phyloP scores from a whole-genome alignment of 2,797 vertebrate species.

The Cetoscarus ocellatus region DNA sequence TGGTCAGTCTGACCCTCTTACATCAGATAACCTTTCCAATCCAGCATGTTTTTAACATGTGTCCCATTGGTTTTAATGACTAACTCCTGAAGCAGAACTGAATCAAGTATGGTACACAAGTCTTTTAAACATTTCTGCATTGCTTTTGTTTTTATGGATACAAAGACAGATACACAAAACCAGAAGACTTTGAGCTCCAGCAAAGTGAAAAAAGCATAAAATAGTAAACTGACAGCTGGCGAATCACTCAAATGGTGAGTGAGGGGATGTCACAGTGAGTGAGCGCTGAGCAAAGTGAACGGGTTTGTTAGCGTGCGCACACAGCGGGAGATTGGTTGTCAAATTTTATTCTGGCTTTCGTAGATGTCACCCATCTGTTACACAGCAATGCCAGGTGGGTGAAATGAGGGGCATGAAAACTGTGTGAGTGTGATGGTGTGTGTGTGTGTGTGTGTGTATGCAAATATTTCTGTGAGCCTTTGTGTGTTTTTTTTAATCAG shows the following conservation, averaged over 20 bases:
- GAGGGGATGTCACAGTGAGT: conserved; percentile 29
- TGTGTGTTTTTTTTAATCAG: background rate
- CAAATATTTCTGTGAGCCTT: conserved; percentile 12
- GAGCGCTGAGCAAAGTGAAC: conserved; percentile 22
- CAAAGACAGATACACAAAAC: background rate
- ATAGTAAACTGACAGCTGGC: conserved; percentile 42
- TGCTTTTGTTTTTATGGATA: background rate
- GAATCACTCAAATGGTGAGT: conserved; percentile 21
- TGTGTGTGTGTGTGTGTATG: conserved; percentile 1
- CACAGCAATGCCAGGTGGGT: conserved; percentile 33
- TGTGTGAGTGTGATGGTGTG: background rate
- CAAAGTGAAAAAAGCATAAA: conserved; percentile 18
- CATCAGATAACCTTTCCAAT: no score
- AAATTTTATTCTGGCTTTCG: conserved; percentile 37
- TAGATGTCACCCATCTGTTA: conserved; percentile 53
- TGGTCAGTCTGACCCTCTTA: no score
- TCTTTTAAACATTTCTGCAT: background rate
- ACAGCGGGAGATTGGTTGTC: conserved; percentile 33
- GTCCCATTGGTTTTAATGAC: conserved; percentile 4
- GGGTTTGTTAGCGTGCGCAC: conserved; percentile 35
- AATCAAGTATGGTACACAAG: background rate
- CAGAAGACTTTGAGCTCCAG: background rate
- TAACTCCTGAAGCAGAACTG: background rate
- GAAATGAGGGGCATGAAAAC: background rate
- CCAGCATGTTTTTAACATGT: no score